Base-by-base conservation (phyloP, 2,113 vertebrate species). In the Heterocephalus glaber region DNA sequence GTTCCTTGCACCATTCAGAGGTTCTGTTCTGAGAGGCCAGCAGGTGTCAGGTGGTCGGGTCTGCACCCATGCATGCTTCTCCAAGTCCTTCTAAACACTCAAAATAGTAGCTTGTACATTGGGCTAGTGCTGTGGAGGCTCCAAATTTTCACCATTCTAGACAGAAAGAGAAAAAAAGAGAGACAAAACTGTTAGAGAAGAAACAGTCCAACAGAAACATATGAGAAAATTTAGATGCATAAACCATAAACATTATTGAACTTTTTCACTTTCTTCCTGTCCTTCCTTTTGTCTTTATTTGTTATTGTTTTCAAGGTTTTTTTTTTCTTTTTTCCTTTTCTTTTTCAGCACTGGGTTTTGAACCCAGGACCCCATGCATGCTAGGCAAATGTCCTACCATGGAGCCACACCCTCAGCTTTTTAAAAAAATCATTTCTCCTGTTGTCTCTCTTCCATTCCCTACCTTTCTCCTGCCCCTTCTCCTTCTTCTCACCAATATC, bases 121-220 rank as follows among this genome's bases (percentile, higher is more conserved):
- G 33, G 49, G 47, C 80, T 14, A 12, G 49, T 30, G 30, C 35
- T 41, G 8, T 60, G 41, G 65, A 38, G 13, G 35, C n/a, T 90
- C 41, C 70, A 33, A 7, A 44, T 61, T 66, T 74, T 94, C 79
- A 49, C 12, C 41, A 60, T 82, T 93, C 95, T 97, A 82, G 65
- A 92, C 3, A 77, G 76, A 90, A 52, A 66, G 60, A 95, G n/a
- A 85, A 38, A 90, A 49, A 16, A 19, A 54, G 12, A 80, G 63
- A 65, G 28, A 74, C 0, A 47, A n/a, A 58, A 26, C 30, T 96
- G 26, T 89, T 89, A 66, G 70, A 85, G 68, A 84, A 60, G 13
- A 80, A 90, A 35, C 30, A 70, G 47, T 86, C 38, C 35, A 88
- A 93, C 11, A 68, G 41, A 87, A 79, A 66, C 6, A 47, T 8